Evolutionary conservation across 2,113 vertebrate species (phyloP).

Genomic region (Bufo bufo): DNA sequence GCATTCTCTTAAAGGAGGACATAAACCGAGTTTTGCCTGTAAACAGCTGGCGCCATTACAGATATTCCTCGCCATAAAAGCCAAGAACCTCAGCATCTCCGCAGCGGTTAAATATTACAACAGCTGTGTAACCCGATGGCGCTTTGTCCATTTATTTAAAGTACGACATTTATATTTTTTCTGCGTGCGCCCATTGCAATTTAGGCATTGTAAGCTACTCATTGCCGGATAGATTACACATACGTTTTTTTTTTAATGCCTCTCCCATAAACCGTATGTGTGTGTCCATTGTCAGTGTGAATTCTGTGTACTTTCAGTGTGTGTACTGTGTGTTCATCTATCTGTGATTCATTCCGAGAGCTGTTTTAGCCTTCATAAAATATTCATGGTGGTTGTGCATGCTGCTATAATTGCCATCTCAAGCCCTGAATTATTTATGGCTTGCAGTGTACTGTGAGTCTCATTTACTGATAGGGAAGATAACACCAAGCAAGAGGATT

Average conservation of each 20-base stretch:
- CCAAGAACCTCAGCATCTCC: neutral
- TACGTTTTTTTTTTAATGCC: conserved; percentile 2
- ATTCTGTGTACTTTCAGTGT: conserved; percentile 45
- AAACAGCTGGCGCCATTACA: conserved; percentile 34
- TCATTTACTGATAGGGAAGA: conserved; percentile 97
- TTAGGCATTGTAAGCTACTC: neutral
- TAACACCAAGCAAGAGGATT: conserved; percentile 83
- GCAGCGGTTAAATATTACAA: conserved; percentile 22
- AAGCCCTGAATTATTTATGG: conserved; percentile 98
- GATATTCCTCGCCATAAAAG: conserved; percentile 25
- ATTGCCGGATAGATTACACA: neutral
- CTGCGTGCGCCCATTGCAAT: neutral
- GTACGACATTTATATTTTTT: conserved; percentile 33
- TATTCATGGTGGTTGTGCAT: conserved; percentile 93
- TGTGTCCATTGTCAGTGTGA: conserved; percentile 40
- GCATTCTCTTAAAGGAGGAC: conserved; percentile 8
- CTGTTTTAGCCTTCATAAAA: conserved; percentile 90
- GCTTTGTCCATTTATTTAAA: conserved; percentile 39
- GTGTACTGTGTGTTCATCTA: conserved; percentile 72
- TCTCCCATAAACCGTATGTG: neutral
- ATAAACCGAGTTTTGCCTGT: neutral
- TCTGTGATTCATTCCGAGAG: conserved; percentile 87
- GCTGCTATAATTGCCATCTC: conserved; percentile 99
- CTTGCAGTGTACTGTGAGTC: conserved; percentile 95
- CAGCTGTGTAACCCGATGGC: conserved; percentile 33